These are phyloP conservation scores for Passer domesticus DNA, from an alignment of 2,113 vertebrate species.

Conservation along the genomic window DNA sequence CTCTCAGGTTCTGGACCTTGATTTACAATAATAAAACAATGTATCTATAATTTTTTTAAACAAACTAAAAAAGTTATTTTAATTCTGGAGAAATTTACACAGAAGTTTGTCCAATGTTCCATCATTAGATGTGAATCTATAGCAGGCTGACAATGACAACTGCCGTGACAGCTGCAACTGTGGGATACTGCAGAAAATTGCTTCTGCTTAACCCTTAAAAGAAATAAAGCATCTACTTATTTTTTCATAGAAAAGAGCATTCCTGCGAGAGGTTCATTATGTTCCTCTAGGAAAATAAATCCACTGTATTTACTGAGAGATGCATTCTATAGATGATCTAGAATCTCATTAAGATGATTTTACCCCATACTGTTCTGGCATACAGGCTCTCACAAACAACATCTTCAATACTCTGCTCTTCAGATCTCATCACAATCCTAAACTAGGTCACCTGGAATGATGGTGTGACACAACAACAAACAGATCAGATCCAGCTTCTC, in stretches of 20 bases:
- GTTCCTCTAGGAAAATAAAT: not conserved
- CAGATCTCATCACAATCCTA: slow-evolving; percentile 31
- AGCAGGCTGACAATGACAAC: not conserved
- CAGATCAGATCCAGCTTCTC: not conserved
- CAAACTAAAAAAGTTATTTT: not conserved
- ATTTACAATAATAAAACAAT: not conserved
- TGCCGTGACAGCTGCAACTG: not conserved
- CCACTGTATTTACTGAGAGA: not conserved
- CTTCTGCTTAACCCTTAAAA: not conserved
- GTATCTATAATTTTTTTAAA: not conserved
- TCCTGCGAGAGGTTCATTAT: not conserved
- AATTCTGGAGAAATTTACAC: not conserved
- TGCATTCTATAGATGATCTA: not conserved
- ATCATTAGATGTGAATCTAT: not conserved
- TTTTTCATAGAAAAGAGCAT: not conserved
- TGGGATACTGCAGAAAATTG: not conserved
- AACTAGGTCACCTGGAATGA: slow-evolving; percentile 53
- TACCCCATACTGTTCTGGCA: not conserved
- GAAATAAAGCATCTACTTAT: not conserved
- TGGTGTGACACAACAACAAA: not conserved
- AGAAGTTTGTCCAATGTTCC: not conserved
- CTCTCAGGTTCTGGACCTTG: not conserved
- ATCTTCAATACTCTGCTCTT: slow-evolving; percentile 45
- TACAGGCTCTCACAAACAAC: not conserved
- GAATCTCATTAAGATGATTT: slow-evolving; percentile 43